Conservation (phyloP, 2,113 vertebrate species). For the Lipotes vexillifer region DNA sequence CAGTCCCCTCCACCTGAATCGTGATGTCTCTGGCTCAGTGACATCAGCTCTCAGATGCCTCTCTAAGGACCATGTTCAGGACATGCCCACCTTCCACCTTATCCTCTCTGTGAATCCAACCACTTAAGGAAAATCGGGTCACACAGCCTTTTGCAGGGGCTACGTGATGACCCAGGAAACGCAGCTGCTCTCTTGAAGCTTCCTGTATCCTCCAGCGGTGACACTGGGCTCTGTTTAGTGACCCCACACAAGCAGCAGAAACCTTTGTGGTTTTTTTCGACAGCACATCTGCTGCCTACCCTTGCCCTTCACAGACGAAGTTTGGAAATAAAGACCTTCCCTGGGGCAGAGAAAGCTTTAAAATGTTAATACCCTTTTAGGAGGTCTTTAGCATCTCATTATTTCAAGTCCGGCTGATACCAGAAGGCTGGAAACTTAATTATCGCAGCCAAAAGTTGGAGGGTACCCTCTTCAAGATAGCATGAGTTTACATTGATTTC, state of each 20-base stretch:
- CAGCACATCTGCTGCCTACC: too few relatives aligned
- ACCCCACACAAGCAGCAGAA: neutral
- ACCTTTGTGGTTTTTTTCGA: neutral
- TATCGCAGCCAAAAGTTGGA: neutral
- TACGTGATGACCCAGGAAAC: neutral
- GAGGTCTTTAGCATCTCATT: neutral
- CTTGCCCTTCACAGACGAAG: neutral
- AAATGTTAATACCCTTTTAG: neutral
- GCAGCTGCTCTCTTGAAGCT: neutral
- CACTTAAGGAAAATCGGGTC: neutral
- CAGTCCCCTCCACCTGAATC: neutral
- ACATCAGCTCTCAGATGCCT: neutral
- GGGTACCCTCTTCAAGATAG: neutral
- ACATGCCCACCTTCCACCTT: neutral
- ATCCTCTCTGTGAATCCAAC: neutral
- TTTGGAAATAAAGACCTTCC: neutral
- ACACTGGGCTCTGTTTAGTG: neutral
- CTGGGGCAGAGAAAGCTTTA: neutral
- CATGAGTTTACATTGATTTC: neutral
- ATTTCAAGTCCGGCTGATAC: neutral
- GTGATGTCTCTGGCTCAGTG: neutral
- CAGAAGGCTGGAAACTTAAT: neutral
- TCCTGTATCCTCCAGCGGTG: neutral
- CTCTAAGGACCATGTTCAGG: neutral
- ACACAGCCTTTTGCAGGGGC: neutral